Conservation (phyloP, 2,113 vertebrate species). For the Paracanthobrama guichenoti region DNA sequence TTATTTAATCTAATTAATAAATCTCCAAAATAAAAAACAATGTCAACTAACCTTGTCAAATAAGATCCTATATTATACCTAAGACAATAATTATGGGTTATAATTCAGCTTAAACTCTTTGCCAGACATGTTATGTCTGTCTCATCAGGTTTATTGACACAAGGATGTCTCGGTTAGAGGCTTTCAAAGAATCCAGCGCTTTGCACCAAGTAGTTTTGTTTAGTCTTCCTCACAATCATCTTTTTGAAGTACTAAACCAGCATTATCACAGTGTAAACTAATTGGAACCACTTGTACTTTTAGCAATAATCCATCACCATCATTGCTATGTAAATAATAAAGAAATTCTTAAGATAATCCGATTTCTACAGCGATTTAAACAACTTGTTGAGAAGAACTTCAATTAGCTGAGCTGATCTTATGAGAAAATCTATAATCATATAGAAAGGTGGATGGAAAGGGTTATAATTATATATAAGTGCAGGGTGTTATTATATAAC, state of each 20-base stretch:
- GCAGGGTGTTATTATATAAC: background rate
- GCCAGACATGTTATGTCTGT: background rate
- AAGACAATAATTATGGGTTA: background rate
- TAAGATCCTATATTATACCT: background rate
- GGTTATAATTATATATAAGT: background rate
- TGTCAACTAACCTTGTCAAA: background rate
- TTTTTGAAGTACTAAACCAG: background rate
- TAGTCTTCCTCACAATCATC: background rate
- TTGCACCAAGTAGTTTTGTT: background rate
- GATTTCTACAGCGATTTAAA: background rate
- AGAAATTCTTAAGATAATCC: background rate
- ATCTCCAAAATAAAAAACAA: background rate
- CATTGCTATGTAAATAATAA: background rate
- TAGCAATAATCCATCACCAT: background rate
- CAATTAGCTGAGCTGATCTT: background rate
- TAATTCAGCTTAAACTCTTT: background rate
- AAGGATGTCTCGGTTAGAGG: background rate
- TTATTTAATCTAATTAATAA: background rate
- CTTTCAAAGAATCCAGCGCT: background rate
- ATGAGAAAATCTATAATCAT: background rate
- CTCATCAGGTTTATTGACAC: background rate
- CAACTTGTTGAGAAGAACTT: background rate
- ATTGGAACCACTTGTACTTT: background rate
- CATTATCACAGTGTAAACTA: background rate
- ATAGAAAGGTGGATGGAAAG: background rate